phyloP scores from a whole-genome alignment of 2,113 vertebrate genomes.

The Phaethon lepturus region DNA sequence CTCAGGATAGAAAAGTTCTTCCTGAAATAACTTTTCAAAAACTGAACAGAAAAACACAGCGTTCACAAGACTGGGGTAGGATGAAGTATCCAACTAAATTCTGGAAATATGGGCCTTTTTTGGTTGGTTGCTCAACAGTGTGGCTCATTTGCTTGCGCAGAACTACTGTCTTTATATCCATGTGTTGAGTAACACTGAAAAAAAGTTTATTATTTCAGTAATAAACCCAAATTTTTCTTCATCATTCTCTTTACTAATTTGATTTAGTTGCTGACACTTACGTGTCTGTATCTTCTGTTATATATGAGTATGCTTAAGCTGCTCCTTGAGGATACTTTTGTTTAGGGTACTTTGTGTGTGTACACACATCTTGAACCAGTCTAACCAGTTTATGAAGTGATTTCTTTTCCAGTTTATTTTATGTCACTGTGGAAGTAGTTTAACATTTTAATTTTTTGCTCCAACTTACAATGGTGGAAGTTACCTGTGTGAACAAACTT shows the following conservation, averaged over 20 bases:
- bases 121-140: accelerated
- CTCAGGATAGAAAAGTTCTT: neutral
- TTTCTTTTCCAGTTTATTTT: neutral
- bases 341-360: neutral
- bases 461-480: neutral
- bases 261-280: neutral
- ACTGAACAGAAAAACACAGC: neutral
- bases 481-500: neutral
- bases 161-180: neutral
- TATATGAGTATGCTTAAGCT: neutral
- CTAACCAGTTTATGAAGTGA: neutral
- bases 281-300: neutral
- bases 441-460: neutral
- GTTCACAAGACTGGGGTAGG: neutral
- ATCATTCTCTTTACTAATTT: neutral
- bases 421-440: neutral
- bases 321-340: neutral
- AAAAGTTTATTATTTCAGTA: neutral
- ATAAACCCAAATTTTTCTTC: neutral
- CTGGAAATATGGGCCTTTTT: neutral
- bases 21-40: neutral
- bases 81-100: neutral
- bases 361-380: neutral
- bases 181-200: neutral
- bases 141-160: neutral